Percentiles rank a stretch among this genome's conserved stretches.
These are phyloP conservation scores for Fratercula arctica DNA, from an alignment of 2,797 vertebrate species.

Conservation along the genomic window DNA sequence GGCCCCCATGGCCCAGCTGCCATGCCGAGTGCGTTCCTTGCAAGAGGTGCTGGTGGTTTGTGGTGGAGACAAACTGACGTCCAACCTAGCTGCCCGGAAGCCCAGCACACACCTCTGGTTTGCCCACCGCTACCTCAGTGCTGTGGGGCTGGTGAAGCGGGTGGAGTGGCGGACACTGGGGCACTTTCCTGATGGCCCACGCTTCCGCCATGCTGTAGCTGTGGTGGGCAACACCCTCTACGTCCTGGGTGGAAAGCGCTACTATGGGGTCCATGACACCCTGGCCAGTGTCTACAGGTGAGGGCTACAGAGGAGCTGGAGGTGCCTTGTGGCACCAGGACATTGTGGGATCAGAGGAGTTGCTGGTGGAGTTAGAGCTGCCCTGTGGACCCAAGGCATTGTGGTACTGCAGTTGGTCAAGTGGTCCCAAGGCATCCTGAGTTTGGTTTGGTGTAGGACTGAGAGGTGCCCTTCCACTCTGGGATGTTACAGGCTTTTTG, in stretches of 20 bases:
- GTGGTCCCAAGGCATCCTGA: background rate
- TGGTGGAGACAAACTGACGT: conserved; percentile 83
- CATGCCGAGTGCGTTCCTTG: conserved; percentile 77
- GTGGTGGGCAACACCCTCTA: conserved; percentile 80
- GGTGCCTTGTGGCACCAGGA: background rate
- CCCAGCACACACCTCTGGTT: conserved; percentile 86
- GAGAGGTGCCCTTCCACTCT: background rate
- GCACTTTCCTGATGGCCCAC: conserved; percentile 77
- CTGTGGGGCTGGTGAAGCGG: conserved; percentile 68
- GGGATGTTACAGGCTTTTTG: background rate
- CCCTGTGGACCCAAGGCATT: background rate
- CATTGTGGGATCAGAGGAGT: background rate
- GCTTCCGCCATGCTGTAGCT: conserved; percentile 47
- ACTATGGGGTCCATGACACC: conserved; percentile 82
- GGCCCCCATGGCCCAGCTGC: conserved; percentile 21
- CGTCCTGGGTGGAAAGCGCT: conserved; percentile 87
- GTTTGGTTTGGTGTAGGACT: background rate
- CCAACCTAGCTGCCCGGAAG: conserved; percentile 76
- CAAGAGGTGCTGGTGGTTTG: conserved; percentile 83
- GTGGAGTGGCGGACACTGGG: conserved; percentile 56
- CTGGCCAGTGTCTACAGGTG: conserved; percentile 90
- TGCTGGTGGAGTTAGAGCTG: background rate
- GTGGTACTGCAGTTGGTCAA: background rate
- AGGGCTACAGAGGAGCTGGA: background rate
- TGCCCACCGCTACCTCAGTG: conserved; percentile 81